Conservation (phyloP, 1,140 invertebrate genomes). For the Drosophila repleta region DNA sequence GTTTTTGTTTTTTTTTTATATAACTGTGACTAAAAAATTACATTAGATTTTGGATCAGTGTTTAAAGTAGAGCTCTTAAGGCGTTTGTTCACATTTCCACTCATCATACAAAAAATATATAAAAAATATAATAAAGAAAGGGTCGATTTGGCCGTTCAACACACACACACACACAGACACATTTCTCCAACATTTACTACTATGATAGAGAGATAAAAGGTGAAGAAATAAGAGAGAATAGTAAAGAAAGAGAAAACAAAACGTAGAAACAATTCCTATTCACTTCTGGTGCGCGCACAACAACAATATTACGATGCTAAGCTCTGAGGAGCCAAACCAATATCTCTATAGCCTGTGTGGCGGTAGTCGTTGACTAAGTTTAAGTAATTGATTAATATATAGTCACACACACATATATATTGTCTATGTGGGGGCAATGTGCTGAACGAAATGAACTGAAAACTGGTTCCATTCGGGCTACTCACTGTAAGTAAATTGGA, state of each 20-base stretch:
- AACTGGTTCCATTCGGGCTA: neutral
- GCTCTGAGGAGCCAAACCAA: neutral
- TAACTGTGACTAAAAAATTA: slow-evolving; percentile 28
- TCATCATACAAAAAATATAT: neutral
- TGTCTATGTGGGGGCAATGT: neutral
- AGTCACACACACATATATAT: neutral
- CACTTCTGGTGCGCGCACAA: too few species aligned
- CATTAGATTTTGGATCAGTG: slow-evolving; percentile 28
- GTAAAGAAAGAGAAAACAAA: neutral
- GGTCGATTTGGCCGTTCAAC: slow-evolving; percentile 1
- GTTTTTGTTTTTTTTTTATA: neutral
- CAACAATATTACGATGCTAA: too few species aligned
- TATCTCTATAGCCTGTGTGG: neutral
- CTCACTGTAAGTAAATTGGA: neutral
- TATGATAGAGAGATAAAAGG: neutral
- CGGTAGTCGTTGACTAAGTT: too few species aligned
- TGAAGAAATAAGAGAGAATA: neutral
- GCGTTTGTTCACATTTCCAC: slow-evolving; percentile 25
- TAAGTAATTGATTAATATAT: neutral
- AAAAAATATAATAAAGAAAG: neutral
- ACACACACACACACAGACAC: neutral
- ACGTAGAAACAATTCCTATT: neutral
- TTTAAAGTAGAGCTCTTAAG: slow-evolving; percentile 45
- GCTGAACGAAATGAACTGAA: neutral
- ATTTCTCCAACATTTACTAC: neutral